phyloP scores from a whole-genome alignment of 2,797 vertebrate species.

The Amazona finschi region DNA sequence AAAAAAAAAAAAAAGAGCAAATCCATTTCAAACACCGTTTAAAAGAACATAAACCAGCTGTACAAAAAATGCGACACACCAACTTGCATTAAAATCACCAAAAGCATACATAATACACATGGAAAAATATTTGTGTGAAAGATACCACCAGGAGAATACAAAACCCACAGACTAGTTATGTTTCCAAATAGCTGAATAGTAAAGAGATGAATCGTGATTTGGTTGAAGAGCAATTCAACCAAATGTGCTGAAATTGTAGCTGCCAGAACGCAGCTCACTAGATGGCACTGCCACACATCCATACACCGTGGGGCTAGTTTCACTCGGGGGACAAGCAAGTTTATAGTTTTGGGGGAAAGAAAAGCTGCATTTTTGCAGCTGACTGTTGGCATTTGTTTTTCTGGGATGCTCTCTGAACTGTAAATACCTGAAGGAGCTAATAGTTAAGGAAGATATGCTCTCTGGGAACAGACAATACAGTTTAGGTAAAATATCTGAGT shows the following conservation, averaged over 20 bases:
- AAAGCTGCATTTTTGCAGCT: neutral
- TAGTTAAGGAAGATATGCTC: neutral
- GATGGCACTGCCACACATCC: slow-evolving; percentile 8
- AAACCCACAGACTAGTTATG: neutral
- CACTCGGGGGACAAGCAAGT: rapidly evolving
- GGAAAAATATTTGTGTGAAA: neutral
- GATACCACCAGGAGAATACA: neutral
- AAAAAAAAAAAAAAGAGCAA: neutral
- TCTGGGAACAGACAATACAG: neutral
- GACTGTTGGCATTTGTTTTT: neutral
- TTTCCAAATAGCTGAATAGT: neutral
- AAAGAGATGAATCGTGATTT: neutral
- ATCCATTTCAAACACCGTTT: neutral
- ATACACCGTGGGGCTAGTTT: neutral
- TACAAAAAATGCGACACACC: neutral
- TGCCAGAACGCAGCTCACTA: neutral
- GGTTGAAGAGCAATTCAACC: neutral
- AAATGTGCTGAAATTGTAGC: neutral
- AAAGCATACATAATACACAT: neutral
- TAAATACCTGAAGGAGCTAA: neutral
- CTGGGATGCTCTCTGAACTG: neutral
- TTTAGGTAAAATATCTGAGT: neutral
- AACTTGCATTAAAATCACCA: neutral
- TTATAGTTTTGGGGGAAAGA: neutral
- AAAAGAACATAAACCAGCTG: neutral